A percentile compares a stretch with the other conserved stretches of the same genome.
phyloP scores from a whole-genome alignment of 2,113 vertebrate species.

The Progne subis region DNA sequence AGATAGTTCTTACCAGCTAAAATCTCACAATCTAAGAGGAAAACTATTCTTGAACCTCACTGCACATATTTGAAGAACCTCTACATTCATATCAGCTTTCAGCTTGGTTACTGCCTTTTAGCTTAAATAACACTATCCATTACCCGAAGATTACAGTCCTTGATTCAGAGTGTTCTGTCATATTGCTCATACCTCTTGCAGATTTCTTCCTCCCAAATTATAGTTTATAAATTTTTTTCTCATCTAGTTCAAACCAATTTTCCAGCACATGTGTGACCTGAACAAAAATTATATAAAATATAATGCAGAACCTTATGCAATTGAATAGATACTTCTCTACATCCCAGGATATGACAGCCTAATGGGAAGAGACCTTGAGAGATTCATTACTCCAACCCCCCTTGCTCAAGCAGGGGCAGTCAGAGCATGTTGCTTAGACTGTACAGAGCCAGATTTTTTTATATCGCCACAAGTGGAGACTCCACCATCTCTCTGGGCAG shows the following conservation, averaged over 20 bases:
- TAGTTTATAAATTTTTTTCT: neutral
- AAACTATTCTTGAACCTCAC: neutral
- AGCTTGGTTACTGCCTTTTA: neutral
- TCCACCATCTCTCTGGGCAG: neutral
- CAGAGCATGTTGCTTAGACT: neutral
- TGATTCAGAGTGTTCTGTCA: neutral
- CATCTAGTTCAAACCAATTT: neutral
- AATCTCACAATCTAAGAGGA: neutral
- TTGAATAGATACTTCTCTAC: neutral
- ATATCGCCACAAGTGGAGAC: neutral
- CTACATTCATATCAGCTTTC: neutral
- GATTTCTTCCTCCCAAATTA: neutral
- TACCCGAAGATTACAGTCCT: slow-evolving; percentile 3
- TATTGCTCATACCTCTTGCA: neutral
- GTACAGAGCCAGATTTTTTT: neutral
- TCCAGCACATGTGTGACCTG: neutral
- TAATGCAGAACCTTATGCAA: neutral
- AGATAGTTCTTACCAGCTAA: neutral
- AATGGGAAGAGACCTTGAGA: neutral
- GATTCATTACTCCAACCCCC: neutral
- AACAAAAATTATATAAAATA: neutral
- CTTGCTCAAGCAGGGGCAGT: neutral
- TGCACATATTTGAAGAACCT: neutral
- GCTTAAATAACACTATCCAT: neutral
- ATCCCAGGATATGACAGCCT: neutral